Base-by-base conservation (phyloP, 2,113 vertebrate genomes). In the Pteropus alecto region DNA sequence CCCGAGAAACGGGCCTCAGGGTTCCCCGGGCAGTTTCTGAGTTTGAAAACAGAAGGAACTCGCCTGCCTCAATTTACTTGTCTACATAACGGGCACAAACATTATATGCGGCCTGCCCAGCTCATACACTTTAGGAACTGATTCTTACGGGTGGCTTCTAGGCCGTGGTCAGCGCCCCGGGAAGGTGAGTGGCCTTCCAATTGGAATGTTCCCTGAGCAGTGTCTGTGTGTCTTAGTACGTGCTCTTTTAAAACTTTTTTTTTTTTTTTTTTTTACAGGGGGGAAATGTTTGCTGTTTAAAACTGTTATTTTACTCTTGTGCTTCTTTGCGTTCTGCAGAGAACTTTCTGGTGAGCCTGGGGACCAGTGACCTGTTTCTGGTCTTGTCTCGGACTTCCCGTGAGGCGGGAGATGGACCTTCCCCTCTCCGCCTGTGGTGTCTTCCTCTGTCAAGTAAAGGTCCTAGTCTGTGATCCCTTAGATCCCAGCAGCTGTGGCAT, bases 401-500 rank as follows among this genome's bases (percentile, higher is more conserved):
- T 0, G 58, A 35, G 82, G 33, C 22, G 13, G 85, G 43, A 65
- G 43, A 10, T 4, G 1, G 63, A 24, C 30, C 38, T 58, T 85
- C 65, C 15, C 10, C 2, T 65, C 35, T 12, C 1, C 54, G 70
- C 48, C 61, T 41, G 46, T 15, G 70, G 48, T 41, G 68, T 74
- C 61, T 54, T 65, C 30, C 8, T 70, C 6, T 5, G 35, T 43
- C 68, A 67, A 76, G 65, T 1, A 19, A 61, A 60, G 91, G 83
- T 74, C 16, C 35, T 38, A 2, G 21, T 43, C 94, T 26, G 5
- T 2, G 81, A 71, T 65, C 76, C 58, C 73, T 30, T 2, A n/a
- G 85, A 41, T 56, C 56, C 86, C 93, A 0, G 16, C 76, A 60
- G 93, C 93, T 94, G 77, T 2, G 46, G 65, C 48, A 30, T 79